Conservation (phyloP, 1,140 invertebrate species). For the Pogonomyrmex barbatus region DNA sequence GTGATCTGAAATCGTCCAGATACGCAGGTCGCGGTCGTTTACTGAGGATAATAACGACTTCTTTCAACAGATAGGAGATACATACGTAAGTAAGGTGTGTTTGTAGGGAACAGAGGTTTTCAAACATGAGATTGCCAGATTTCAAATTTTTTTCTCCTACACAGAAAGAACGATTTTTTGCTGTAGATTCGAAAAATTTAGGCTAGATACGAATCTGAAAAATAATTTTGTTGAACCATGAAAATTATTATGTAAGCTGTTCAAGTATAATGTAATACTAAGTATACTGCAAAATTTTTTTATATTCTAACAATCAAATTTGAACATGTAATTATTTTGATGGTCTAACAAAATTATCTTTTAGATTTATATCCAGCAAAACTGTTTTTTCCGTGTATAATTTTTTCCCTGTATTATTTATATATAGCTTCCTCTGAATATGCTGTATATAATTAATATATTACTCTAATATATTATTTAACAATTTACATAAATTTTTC, state of each 20-base stretch:
- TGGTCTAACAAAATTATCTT: no score
- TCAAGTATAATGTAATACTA: no score
- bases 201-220: no score
- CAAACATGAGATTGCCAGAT: background rate
- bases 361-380: no score
- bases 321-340: no score
- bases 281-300: no score
- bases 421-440: background rate
- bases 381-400: background rate
- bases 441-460: background rate
- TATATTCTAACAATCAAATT: no score
- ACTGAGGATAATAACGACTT: conserved; percentile 34
- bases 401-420: background rate
- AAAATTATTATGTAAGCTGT: no score
- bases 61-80: background rate
- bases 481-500: background rate
- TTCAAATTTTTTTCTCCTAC: background rate
- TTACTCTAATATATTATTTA: background rate
- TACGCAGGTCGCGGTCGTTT: conserved; percentile 57
- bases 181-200: no score
- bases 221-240: no score
- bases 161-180: no score
- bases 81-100: background rate
- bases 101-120: background rate
- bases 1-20: conserved; percentile 64